Percentiles rank a stretch among this genome's conserved stretches.
Conservation (phyloP, 1,140 invertebrate species). For the Drosophila sp. region DNA sequence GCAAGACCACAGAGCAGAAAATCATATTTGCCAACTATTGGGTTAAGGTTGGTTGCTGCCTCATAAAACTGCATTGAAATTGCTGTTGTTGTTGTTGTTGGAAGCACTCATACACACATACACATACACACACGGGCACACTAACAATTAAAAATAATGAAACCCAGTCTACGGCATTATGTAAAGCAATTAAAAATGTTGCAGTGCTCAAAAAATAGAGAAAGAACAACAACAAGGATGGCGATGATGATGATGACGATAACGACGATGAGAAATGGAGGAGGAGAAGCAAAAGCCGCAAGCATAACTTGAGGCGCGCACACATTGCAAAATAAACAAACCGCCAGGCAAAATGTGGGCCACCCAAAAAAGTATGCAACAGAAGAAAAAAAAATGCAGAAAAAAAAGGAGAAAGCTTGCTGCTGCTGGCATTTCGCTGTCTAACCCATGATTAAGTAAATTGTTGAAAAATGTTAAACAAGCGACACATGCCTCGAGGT, state of each 20-base stretch:
- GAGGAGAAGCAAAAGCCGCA: slow-evolving; percentile 27
- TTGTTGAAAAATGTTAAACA: slow-evolving; percentile 80
- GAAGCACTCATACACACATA: slow-evolving; percentile 33
- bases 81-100: slow-evolving; percentile 4
- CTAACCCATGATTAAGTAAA: slow-evolving; percentile 78
- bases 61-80: slow-evolving; percentile 30
- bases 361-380: slow-evolving; percentile 42
- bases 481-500: slow-evolving; percentile 36
- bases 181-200: slow-evolving; percentile 78
- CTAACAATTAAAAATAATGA: slow-evolving; percentile 77
- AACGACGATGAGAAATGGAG: neutral
- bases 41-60: slow-evolving; percentile 6
- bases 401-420: slow-evolving; percentile 14
- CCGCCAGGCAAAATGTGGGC: slow-evolving; percentile 61
- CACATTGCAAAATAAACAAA: slow-evolving; percentile 24
- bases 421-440: slow-evolving; percentile 35
- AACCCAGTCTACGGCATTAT: slow-evolving; percentile 60
- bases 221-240: slow-evolving; percentile 33
- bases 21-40: slow-evolving; percentile 28
- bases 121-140: slow-evolving; percentile 38
- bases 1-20: slow-evolving; percentile 26
- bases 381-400: slow-evolving; percentile 19
- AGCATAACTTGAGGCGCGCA: slow-evolving; percentile 7
- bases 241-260: slow-evolving; percentile 17
- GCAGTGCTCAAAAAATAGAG: slow-evolving; percentile 31